Percentiles rank a stretch among this genome's conserved stretches.
Conservation (phyloP, 30 jellyfish, hydroid and myxozoan genomes). For the Turritopsis rubra region DNA sequence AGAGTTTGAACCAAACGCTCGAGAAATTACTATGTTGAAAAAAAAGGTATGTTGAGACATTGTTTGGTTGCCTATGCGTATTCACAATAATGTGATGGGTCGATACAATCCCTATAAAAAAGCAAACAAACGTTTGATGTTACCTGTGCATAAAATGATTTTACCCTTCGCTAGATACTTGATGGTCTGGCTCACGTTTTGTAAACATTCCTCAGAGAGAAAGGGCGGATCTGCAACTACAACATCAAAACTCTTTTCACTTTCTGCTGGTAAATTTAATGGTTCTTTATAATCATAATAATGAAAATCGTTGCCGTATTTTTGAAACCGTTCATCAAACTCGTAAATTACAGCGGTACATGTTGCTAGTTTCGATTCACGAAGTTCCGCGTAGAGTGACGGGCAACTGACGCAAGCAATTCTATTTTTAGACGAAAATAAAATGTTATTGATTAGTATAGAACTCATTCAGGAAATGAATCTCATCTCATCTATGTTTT, state of each 20-base stretch:
- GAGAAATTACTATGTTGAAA: too few species aligned
- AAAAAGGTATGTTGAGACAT: too few species aligned
- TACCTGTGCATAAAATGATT: conserved; percentile 25
- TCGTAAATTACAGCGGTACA: conserved; percentile 3
- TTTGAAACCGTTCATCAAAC: conserved; percentile 25
- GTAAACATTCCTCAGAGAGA: conserved; percentile 23
- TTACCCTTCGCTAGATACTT: conserved; percentile 16
- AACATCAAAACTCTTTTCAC: conserved; percentile 1
- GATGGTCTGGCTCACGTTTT: conserved; percentile 8
- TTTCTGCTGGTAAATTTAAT: conserved; percentile 1
- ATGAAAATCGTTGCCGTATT: conserved; percentile 17
- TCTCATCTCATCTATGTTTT: background rate
- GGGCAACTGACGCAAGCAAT: conserved; percentile 31
- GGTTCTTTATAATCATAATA: conserved; percentile 34
- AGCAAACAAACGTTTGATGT: background rate
- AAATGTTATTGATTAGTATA: background rate
- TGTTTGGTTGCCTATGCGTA: too few species aligned
- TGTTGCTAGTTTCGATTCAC: conserved; percentile 7
- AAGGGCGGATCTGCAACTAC: conserved; percentile 33
- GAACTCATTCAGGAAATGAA: background rate
- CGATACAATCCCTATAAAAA: too few species aligned
- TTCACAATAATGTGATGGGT: too few species aligned
- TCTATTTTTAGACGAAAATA: background rate
- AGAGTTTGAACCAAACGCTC: too few species aligned
- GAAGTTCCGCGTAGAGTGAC: conserved; percentile 18